Evolutionary conservation across 2,797 vertebrate species (phyloP).

Genomic region (Natrix natrix): DNA sequence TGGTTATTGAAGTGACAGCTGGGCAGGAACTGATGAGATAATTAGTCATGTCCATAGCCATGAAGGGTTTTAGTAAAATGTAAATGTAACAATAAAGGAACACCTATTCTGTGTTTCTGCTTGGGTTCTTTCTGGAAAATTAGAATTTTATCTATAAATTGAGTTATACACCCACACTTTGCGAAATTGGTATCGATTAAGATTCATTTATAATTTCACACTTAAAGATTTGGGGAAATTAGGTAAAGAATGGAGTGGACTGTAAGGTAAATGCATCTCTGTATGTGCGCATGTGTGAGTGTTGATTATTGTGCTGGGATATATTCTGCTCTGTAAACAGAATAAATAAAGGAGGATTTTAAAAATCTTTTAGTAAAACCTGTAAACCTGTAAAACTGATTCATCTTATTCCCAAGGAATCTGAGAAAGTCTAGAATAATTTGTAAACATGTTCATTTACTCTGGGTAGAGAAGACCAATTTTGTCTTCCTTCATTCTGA

Average conservation of each 20-base stretch:
- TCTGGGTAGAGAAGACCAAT: background rate
- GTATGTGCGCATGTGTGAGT: background rate
- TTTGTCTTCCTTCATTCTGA: background rate
- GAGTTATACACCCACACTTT: background rate
- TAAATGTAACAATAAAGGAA: conserved; percentile 9
- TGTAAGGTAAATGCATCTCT: background rate
- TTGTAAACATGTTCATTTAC: background rate
- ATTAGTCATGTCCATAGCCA: background rate
- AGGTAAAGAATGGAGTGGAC: background rate
- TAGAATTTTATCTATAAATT: background rate
- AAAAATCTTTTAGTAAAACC: background rate
- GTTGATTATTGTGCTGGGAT: background rate
- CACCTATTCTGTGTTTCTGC: background rate
- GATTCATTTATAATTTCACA: background rate
- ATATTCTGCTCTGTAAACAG: background rate
- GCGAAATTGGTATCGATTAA: background rate
- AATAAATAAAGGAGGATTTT: background rate
- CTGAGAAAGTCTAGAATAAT: background rate
- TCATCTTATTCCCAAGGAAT: background rate
- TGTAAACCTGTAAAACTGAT: background rate
- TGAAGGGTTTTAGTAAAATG: background rate
- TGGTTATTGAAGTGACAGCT: background rate
- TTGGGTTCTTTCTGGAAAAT: background rate
- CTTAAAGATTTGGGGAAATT: background rate
- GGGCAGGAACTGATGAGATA: background rate